phyloP scores from a whole-genome alignment of 2,797 vertebrate genomes.

The Macrochelys suwanniensis region DNA sequence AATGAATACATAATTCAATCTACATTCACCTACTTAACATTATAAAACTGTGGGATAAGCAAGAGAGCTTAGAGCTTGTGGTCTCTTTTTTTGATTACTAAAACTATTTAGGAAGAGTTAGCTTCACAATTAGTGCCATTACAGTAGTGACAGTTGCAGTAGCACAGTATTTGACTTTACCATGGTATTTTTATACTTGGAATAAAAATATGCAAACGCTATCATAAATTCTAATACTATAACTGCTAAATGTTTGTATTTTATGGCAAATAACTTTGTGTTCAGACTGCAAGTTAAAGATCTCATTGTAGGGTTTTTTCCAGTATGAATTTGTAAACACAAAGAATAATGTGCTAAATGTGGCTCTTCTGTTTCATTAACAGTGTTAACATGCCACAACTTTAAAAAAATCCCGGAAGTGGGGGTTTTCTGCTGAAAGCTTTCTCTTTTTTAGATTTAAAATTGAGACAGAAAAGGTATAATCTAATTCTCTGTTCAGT shows the following conservation, averaged over 20 bases:
- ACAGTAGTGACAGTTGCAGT: background rate
- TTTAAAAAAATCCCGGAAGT: background rate
- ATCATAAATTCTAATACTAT: background rate
- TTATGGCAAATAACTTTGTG: background rate
- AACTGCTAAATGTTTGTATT: background rate
- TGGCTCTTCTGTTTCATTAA: background rate
- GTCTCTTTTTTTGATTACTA: background rate
- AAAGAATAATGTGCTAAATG: background rate
- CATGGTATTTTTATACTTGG: background rate
- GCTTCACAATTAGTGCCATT: background rate
- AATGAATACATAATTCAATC: background rate
- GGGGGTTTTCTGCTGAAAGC: background rate
- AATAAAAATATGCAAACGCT: background rate
- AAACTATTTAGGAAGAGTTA: background rate
- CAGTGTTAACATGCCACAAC: no score
- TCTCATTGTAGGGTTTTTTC: background rate
- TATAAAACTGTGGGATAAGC: no score
- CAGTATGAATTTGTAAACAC: background rate
- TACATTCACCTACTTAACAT: no score
- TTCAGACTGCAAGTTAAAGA: background rate
- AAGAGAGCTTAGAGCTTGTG: background rate
- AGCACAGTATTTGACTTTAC: background rate
- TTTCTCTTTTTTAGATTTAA: background rate
- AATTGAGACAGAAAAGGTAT: slow-evolving; percentile 36
- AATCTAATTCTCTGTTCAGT: slow-evolving; percentile 83